Evolutionary conservation across 2,797 vertebrate species (phyloP), one percentile per base, ranked within the genome.

Genomic region (Sebastes miniatus): DNA sequence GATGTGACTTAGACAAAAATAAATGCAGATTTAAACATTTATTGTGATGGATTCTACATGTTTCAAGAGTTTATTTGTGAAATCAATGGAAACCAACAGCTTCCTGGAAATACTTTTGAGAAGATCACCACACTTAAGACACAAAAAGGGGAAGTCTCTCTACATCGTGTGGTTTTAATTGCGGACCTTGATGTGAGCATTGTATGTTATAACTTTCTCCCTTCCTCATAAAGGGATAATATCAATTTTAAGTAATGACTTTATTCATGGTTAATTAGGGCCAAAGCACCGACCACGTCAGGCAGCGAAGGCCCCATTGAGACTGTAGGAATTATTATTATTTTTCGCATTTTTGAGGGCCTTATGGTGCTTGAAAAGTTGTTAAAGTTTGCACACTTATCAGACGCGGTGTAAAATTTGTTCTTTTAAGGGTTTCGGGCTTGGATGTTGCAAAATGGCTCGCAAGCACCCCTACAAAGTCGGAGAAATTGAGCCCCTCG

Each of bases 21-120:
- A 1, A 24, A 59, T 25, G 77, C 58, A 58, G 36, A 64, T 77
- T 77, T 77, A 11, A 5, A 10, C 24, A 64, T 32, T 54, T 9
- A 12, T 32, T 18, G n/a, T 69, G 73, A 58, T 10, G 29, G 43
- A 36, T 61, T 56, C 50, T 1, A 36, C 25, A 12, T 0, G 16
- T 52, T 57, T 63, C 5, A 20, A 18, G 25, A 36, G 64, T 29
- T 3, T 54, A 27, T 39, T 31, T 50, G 43, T 14, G 8, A 62
- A 68, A 73, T 79, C 22, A 13, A 14, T 43, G 29, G 64, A 66
- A 68, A 58, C 5, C 12, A 47, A 14, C 13, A 2, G 36, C 36
- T 62, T 36, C 57, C 58, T 25, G 34, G 58, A 52, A 76, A 73
- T 3, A 31, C 2, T 54, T 73, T 24, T 14, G 24, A 52, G 65